These are phyloP conservation scores for Tetanocera ferruginea DNA, from an alignment of 2,888 invertebrate species.

Conservation along the genomic window DNA sequence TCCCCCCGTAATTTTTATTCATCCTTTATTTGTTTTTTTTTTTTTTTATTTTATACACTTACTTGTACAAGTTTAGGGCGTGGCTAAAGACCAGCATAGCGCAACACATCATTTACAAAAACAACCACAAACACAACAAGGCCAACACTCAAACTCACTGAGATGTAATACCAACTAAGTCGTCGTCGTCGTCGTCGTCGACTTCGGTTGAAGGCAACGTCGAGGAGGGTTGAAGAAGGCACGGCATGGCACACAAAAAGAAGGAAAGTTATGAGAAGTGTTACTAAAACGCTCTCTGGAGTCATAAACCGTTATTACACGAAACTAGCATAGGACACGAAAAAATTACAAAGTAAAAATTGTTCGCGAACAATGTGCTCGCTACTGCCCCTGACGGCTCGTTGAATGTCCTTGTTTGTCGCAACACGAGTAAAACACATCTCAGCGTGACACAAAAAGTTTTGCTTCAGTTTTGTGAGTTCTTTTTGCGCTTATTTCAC, in stretches of 20 bases:
- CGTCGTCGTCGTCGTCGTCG: neutral
- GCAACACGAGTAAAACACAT: slow-evolving; percentile 53
- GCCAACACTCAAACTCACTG: neutral
- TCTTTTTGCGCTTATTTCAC: slow-evolving; percentile 39
- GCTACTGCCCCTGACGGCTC: slow-evolving; percentile 7
- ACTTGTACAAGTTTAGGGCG: slow-evolving; percentile 64
- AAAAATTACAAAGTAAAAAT: slow-evolving; percentile 45
- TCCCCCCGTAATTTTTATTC: slow-evolving; percentile 41
- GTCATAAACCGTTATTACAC: slow-evolving; percentile 45
- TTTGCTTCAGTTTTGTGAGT: slow-evolving; percentile 25
- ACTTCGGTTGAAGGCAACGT: too few relatives aligned
- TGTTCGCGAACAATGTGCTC: neutral
- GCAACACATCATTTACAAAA: slow-evolving; percentile 45
- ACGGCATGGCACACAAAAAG: slow-evolving; percentile 7
- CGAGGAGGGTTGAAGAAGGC: neutral
- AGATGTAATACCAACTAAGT: neutral
- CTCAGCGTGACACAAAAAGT: slow-evolving; percentile 55
- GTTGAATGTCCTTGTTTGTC: slow-evolving; percentile 49
- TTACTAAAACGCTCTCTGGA: slow-evolving; percentile 8
- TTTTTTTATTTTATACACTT: slow-evolving; percentile 55
- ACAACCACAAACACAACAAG: slow-evolving; percentile 40
- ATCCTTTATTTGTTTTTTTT: slow-evolving; percentile 52
- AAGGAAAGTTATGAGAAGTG: slow-evolving; percentile 22
- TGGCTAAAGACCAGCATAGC: slow-evolving; percentile 64
- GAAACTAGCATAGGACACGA: slow-evolving; percentile 42